Base-by-base conservation (phyloP, 1,140 invertebrate species). In the Drosophila watanabei region DNA sequence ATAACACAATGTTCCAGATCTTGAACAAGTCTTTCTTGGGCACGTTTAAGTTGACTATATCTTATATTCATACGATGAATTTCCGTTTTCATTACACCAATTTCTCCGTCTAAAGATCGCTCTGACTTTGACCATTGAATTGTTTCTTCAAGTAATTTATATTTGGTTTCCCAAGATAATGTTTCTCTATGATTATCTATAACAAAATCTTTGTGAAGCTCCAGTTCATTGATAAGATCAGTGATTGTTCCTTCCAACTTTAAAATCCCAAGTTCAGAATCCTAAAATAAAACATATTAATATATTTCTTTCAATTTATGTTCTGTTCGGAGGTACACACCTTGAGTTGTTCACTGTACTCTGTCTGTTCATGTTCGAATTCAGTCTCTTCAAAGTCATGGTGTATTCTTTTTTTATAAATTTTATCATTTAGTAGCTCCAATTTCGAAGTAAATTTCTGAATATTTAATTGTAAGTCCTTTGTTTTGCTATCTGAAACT, bases 51-150 rank as follows among this genome's bases (percentile, higher is more conserved):
- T 81, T 97, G 96, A 46, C 94, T 94, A 37, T 94, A 95, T 66
- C 96, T 92, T 65, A 96, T 96, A 93, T 96, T 95, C 97, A 98
- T 98, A 80, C 96, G 95, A 85, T 97, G 97, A 88, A 98, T 97
- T 94, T 97, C 97, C 57, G 41, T 94, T 92, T 95, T 96, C 96
- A 98, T 97, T 16, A 93, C 93, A 10, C 95, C 95, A 52, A 97
- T 95, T 91, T 97, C 96, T n/a, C 94, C 93, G n/a, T 94, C 94
- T 60, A 95, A 94, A 0, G 84, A 79, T 6, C 52, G 52, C 66
- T 96, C 96, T 45, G 95, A 94, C 65, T 95, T 95, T 8, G 96
- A 94, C 69, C 94, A 95, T 81, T 94, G 95, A 69, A 95, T 95
- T 0, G 96, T 95, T 87, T 97, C 96, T 45, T 95, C 94, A 5